These are phyloP conservation scores for Drosophila parabipectinata DNA, from an alignment of 1,140 invertebrate species.

Conservation along the genomic window DNA sequence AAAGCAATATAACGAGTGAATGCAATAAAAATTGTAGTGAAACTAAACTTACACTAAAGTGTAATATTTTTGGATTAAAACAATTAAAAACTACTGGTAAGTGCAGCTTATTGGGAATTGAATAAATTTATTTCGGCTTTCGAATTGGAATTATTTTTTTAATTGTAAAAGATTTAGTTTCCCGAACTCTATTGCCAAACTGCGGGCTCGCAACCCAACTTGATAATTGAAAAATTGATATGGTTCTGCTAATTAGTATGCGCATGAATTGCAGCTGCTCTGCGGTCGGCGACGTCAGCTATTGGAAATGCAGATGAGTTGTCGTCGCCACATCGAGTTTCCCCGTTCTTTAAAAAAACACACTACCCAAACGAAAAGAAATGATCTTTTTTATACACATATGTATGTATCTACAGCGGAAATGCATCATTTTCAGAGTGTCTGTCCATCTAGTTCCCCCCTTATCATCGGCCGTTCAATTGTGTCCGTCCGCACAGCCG, in stretches of 20 bases:
- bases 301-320: conserved; percentile 79
- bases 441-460: conserved; percentile 17
- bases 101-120: no score
- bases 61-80: not conserved
- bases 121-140: no score
- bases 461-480: conserved; percentile 22
- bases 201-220: not conserved
- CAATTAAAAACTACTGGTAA: not conserved
- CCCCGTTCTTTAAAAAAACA: conserved; percentile 38
- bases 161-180: no score
- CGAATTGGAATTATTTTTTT: no score
- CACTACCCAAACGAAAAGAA: conserved; percentile 27
- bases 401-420: conserved; percentile 56
- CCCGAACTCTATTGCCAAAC: no score
- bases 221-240: conserved; percentile 35
- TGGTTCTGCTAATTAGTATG: conserved; percentile 63
- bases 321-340: conserved; percentile 47
- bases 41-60: not conserved
- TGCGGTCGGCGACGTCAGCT: conserved; percentile 42
- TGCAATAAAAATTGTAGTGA: no score
- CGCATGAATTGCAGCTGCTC: conserved; percentile 71
- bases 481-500: conserved; percentile 28
- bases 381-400: conserved; percentile 39
- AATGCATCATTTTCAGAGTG: conserved; percentile 70
- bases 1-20: conserved; percentile 23